Evolutionary conservation across 2,888 invertebrate species (phyloP), one percentile per base, ranked within the genome.

Genomic region (Proisotoma minuta): DNA sequence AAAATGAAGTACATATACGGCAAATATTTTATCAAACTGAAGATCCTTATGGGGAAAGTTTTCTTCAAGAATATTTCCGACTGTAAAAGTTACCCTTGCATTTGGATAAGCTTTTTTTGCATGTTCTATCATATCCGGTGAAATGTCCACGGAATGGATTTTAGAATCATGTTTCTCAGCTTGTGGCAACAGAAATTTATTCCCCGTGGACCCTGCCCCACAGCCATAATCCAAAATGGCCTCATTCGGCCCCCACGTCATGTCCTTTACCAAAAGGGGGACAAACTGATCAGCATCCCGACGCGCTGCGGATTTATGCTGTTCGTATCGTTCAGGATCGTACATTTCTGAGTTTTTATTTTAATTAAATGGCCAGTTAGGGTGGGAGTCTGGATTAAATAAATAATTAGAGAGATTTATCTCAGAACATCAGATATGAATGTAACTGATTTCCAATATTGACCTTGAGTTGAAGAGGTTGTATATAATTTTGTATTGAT

Each of bases 1-100:
- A 43, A 66, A 68, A 48, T 70, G 70, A 18, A 71, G 59, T 4
- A 71, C 71, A 56, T 69, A 68, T 20, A 69, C 52, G 27, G 69
- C 22, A 59, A 69, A 71, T 15, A 71, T 63, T 24, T 61, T 60
- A 43, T 71, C 71, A 59, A 68, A 71, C 18, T 59, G n/a, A 2
- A 57, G 15, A 8, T 62, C 57, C 43, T 56, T 54, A 28, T 62
- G 62, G 3, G 69, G 69, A 43, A 71, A 71, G 20, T 57, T 26
- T 24, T 59, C 56, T 2, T 58, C 57, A 3, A 64, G 28, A 4
- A 71, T 60, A 24, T 62, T 58, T 5, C 65, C 68, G 8, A 23
- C 28, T 10, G 39, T 47, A 43, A 64, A 69, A 0, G 34, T 34
- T 23, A 69, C 62, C 12, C 62, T 47, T 15, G 58, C 49, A 58